A percentile compares a stretch with the other conserved stretches of the same genome.
Evolutionary conservation across 2,113 vertebrate genomes (phyloP).

Genomic region (Oncorhynchus gorbuscha): DNA sequence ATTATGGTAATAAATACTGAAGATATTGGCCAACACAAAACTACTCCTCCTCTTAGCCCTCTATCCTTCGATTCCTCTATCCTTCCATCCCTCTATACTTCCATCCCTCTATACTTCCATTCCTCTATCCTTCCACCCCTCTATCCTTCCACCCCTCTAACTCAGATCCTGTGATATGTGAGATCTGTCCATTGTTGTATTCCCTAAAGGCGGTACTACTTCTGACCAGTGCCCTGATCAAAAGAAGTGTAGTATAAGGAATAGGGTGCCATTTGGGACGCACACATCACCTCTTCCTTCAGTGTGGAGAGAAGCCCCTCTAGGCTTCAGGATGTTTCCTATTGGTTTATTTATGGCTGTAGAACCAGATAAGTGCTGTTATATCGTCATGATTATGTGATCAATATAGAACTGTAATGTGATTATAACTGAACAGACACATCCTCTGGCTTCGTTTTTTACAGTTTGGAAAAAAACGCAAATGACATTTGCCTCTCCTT

Average conservation of each 20-base stretch:
- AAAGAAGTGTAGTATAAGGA: too few relatives aligned
- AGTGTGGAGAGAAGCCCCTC: conserved; percentile 37
- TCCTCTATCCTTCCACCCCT: too few relatives aligned
- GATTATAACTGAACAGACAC: conserved; percentile 37
- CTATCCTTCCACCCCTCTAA: conserved; percentile 18
- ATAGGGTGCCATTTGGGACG: too few relatives aligned
- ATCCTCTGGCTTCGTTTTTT: conserved; percentile 29
- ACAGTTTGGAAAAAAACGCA: not conserved
- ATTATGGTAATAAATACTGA: too few relatives aligned
- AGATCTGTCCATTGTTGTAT: conserved; percentile 18
- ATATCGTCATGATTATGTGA: conserved; percentile 37
- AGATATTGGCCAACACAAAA: too few relatives aligned
- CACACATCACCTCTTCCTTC: conserved; percentile 5
- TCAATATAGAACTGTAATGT: conserved; percentile 24
- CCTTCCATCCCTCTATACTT: too few relatives aligned
- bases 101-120: too few relatives aligned
- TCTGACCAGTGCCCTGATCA: not conserved
- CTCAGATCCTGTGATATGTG: conserved; percentile 43
- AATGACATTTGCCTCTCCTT: conserved; percentile 11
- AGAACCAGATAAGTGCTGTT: conserved; percentile 34
- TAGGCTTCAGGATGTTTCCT: conserved; percentile 16
- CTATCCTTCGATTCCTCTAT: too few relatives aligned
- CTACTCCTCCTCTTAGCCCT: too few relatives aligned
- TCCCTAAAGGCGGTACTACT: not conserved
- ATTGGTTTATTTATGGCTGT: not conserved